Percentiles rank a stretch among this genome's conserved stretches.
Conservation (phyloP, 2,888 invertebrate species). For the Hirtodrosophila histrioides region DNA sequence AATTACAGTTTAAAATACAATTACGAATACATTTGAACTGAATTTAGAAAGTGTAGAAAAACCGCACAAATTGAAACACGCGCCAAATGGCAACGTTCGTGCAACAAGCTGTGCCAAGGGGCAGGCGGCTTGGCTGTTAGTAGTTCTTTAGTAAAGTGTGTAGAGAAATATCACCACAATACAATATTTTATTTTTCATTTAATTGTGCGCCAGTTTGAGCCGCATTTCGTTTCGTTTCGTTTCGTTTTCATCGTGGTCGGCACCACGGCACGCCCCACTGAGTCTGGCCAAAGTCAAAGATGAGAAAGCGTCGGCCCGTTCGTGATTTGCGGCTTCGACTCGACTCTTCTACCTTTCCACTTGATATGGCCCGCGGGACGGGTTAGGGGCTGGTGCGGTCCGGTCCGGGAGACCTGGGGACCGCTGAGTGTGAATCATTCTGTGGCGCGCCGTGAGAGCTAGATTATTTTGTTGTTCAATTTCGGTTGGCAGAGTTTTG, state of each 20-base stretch:
- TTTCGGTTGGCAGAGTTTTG: conserved; percentile 26
- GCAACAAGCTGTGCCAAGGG: not conserved
- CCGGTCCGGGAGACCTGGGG: no score
- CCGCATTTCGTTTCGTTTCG: conserved; percentile 13
- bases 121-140: not conserved
- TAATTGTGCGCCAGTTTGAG: conserved; percentile 1
- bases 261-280: conserved; percentile 41
- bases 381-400: no score
- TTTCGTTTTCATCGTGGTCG: conserved; percentile 48
- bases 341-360: conserved; percentile 24
- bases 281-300: conserved; percentile 51
- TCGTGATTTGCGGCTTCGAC: conserved; percentile 50
- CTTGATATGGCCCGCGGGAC: not conserved
- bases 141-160: conserved; percentile 45
- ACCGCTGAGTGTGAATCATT: conserved; percentile 51
- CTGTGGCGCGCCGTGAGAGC: conserved; percentile 37
- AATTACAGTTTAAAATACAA: conserved; percentile 28
- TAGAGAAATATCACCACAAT: conserved; percentile 45
- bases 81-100: conserved; percentile 6
- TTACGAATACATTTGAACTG: conserved; percentile 28
- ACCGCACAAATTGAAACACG: conserved; percentile 21
- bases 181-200: conserved; percentile 10
- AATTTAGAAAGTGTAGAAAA: conserved; percentile 67
- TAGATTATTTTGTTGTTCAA: conserved; percentile 43
- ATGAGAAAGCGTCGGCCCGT: conserved; percentile 60